Evolutionary conservation across 2,113 vertebrate species (phyloP), one percentile per base, ranked within the genome.

Genomic region (Campylorhamphus procurvoides): DNA sequence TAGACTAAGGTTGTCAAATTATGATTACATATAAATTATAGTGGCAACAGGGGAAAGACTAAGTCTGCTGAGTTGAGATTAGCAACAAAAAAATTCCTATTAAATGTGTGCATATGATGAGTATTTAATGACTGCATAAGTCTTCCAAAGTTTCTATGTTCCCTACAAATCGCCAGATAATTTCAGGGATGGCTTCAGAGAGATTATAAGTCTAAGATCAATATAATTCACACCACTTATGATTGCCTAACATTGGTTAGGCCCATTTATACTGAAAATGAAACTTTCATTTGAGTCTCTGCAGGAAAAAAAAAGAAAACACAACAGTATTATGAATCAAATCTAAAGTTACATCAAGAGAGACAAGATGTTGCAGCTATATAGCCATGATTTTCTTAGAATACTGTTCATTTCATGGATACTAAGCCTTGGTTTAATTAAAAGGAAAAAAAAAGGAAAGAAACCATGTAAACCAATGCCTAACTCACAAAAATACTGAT

Each of bases 21-120:
- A 82, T 94, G 90, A 90, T 91, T 95, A 77, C 79, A 85, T 71
- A 92, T 95, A 93, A 94, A 96, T 94, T 96, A 93, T 42, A 88
- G 60, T 66, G 77, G 66, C 76, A 97, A 90, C 92, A 93, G 92
- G 79, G 79, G 87, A 94, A 84, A 44, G 85, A 76, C 79, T 90
- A 79, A 91, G 29, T 94, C 89, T 96, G 76, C 39, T 1, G 15
- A 94, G 39, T 62, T 82, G 84, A 97, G 94, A 96, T 97, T 93
- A 97, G 87, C 80, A 69, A 79, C 89, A 81, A 75, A 92, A 92
- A 93, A 90, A 84, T 55, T 91, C 76, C 39, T 94, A 42, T 71
- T 94, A 92, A 93, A 82, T 49, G 14, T 59, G 40, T 79, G 66
- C 44, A 29, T 78, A 66, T 92, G 69, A 89, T 94, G 84, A 77